A percentile compares a stretch with the other conserved stretches of the same genome.
phyloP scores from a whole-genome alignment of 2,797 vertebrate genomes.

The Oreortyx pictus region DNA sequence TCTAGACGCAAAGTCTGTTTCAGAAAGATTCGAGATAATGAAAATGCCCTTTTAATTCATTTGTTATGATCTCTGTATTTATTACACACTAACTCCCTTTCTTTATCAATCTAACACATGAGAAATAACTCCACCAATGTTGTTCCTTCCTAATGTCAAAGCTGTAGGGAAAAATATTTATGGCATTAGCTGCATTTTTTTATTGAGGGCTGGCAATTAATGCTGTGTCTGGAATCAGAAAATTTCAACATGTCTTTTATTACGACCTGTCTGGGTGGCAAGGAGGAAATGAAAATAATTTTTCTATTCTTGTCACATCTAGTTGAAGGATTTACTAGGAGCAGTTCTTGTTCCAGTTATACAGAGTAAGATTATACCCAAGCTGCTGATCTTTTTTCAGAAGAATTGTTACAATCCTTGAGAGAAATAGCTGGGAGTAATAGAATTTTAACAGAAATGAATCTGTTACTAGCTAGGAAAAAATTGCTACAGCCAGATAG shows the following conservation, averaged over 20 bases:
- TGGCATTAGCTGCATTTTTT: conserved; percentile 58
- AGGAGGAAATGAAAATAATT: conserved; percentile 48
- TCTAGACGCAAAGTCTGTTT: not conserved
- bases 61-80: conserved; percentile 25
- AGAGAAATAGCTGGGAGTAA: conserved; percentile 76
- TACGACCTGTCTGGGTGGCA: conserved; percentile 60
- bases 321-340: conserved; percentile 74
- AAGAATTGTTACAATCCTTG: conserved; percentile 74
- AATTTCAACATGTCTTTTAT: conserved; percentile 59
- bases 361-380: conserved; percentile 76
- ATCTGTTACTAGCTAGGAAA: conserved; percentile 60
- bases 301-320: conserved; percentile 79
- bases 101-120: conserved; percentile 18
- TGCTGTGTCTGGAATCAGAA: conserved; percentile 31
- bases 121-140: conserved; percentile 15
- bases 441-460: conserved; percentile 78
- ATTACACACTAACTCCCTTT: conserved; percentile 28
- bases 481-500: conserved; percentile 42
- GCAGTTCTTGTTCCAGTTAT: conserved; percentile 69
- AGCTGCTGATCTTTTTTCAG: conserved; percentile 79
- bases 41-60: conserved; percentile 58
- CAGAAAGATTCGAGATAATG: conserved; percentile 46
- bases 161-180: conserved; percentile 45
- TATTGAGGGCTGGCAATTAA: conserved; percentile 42
- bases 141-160: conserved; percentile 66